Evolutionary conservation across 2,113 vertebrate species (phyloP), one percentile per base, ranked within the genome.

Genomic region (Vanacampus margaritifer): DNA sequence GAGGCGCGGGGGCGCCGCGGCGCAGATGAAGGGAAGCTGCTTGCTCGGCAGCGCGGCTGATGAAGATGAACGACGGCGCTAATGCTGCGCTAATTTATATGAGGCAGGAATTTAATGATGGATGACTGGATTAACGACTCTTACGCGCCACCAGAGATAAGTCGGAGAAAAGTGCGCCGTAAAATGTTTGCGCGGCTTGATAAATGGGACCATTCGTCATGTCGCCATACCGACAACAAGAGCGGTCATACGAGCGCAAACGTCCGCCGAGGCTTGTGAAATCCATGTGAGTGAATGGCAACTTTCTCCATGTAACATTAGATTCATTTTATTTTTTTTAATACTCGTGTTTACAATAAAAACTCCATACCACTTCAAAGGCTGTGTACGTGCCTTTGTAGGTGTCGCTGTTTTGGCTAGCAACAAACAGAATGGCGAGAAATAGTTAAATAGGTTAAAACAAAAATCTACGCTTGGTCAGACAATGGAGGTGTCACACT

Each of bases 61-160:
- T 86, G 85, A 88, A 90, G 88, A 91, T 90, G 76, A 90, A 91
- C 88, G 79, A 82, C 78, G 81, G 78, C 19, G 80, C 79, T 85
- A 83, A 62, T 87, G 84, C 75, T 78, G 66, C 76, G 63, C 87
- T 90, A 87, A 88, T 90, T 91, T 89, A 81, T 88, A 89, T 76
- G 74, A 76, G 53, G 69, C 72, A 73, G 65, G 80, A 76, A 83
- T 79, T 53, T 76, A 79, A 85, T 85, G 87, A 89, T 89, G 82
- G 83, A 87, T 79, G 85, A 86, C 79, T 82, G 63, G 69, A 83
- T 82, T 74, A 76, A 53, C 23, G 74, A 17, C 41, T 79, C 56
- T 75, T 76, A 86, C 79, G 74, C 69, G 84, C 78, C 23, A 59
- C 71, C 78, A 65, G 71, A 81, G 74, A 84, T 66, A 43, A 64